Evolutionary conservation across 1,140 invertebrate genomes (phyloP), one percentile per base, ranked within the genome.

Genomic region (Phocides pigmalion): DNA sequence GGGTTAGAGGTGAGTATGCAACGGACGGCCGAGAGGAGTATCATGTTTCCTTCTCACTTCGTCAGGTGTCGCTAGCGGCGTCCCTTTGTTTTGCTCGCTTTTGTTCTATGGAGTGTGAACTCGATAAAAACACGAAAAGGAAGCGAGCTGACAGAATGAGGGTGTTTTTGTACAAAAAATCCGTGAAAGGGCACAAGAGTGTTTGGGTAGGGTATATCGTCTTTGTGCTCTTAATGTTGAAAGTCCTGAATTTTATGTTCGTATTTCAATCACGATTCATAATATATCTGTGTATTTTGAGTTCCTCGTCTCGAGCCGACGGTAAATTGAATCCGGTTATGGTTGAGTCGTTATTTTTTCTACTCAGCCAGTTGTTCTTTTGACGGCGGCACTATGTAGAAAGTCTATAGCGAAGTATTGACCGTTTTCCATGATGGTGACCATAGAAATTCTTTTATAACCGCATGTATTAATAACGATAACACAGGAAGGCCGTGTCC

Each of bases 1-100:
- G 19, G n/a, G 16, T 44, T 75, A 75, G 64, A 63, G 42, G 9
- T 35, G 64, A 62, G 66, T 66, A 71, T 73, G 19, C 54, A 35
- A 17, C 49, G 62, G 16, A 22, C 32, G n/a, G 35, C 47, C 17
- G 53, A 64, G 66, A 56, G 62, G 65, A 71, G 82, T 90, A 87
- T 90, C 85, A 74, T 79, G 79, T 90, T 88, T 84, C 87, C 70
- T 84, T 86, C 84, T 82, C 85, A 88, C 82, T 82, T 83, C 84
- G 79, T 82, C 83, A 87, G 84, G 84, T 88, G 87, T 89, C 83
- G 84, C 84, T 83, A 66, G 79, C 84, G 82, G 86, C 84, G 77
- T 64, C 70, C 73, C 72, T 84, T 81, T 85, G 75, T 84, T 89
- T 85, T 84, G 73, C 65, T 75, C 77, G 63, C 81, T 85, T 85